Base-by-base conservation (phyloP, 1,140 invertebrate genomes). In the Steinernema khuongi region DNA sequence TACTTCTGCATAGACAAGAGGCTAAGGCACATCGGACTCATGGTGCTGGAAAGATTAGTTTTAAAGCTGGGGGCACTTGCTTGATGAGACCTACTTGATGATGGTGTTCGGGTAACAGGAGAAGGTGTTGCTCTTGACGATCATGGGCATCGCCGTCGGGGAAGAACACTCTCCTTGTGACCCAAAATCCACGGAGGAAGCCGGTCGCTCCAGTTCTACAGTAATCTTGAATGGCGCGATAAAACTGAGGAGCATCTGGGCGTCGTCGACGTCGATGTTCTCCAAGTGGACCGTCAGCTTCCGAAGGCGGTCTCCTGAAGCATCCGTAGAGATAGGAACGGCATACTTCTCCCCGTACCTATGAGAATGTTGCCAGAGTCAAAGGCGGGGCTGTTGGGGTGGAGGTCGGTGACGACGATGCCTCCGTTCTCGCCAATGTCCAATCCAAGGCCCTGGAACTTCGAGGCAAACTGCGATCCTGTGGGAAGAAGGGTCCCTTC, bases 221-320 rank as follows among this genome's bases (percentile, higher is more conserved):
- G 50, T 26, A 60, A 60, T 60, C 2, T 60, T 60, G 50, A 60
- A 60, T 22, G 50, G 50, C 7, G 50, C 50, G 11, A 60, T 60
- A 26, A 60, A 60, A 22, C 50, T 60, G 50, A 60, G 50, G 11
- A 60, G 50, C 7, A 22, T 60, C 2, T 14, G 19, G 2, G 50
- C 50, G 50, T 60, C 50, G 4, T 60, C 50, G 50, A 60, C 50
- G 50, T 60, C 22, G 14, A 60, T 60, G 50, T 60, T 60, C 50
- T 7, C 50, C 19, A 60, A 22, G 22, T 60, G 14, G 11, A 60
- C 19, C 4, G 50, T 60, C 11, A 60, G 4, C 26, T 60, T 60
- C 7, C 50, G 50, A 4, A 60, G 50, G 11, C 50, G 50, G 26
- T 60, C 50, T 60, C 50, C 50, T 60, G 50, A 60, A 60, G 14